Evolutionary conservation across 2,113 vertebrate genomes (phyloP), one percentile per base, ranked within the genome.

Genomic region (Rattus rattus): DNA sequence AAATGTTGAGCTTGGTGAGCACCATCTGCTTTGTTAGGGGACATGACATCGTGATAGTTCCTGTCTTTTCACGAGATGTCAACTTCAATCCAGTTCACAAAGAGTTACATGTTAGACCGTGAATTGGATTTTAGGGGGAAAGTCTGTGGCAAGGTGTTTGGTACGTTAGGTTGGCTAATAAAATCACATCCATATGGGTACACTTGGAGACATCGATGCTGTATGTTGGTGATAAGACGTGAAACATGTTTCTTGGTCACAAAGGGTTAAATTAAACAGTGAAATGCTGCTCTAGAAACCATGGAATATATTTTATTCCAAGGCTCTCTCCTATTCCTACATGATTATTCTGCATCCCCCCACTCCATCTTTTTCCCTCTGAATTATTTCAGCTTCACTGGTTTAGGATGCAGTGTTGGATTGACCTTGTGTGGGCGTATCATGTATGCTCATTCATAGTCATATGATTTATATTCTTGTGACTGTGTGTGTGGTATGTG

Each of bases 11-110:
- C 75, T 92, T 69, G 61, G 61, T 69, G 39, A 79, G 43, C 5
- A 69, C 33, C 54, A 63, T 54, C 61, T 95, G 12, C 17, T 5
- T 89, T 87, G 3, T 52, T 61, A 36, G 30, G 47, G 7, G 54
- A 97, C 90, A 90, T 28, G 4, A 92, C 84, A 92, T 59, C 30
- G 4, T 33, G 88, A 95, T 73, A 90, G 14, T 28, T 96, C 24
- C 49, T 79, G 49, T 92, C 93, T 94, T 88, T 6, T 39, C 3
- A 24, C 73, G 47, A 56, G 80, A 36, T 63, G 6, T 86, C 56
- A 92, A 36, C 36, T 85, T 76, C 76, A 91, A 91, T 86, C 94
- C 33, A 81, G 19, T 20, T 83, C 73, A 8, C 7, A 14, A 56
- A 73, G 47, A 76, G 5, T 13, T 75, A 4, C 47, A 56, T 89